Base-by-base conservation (phyloP, 1,140 invertebrate genomes). In the Glossosoma conforme region DNA sequence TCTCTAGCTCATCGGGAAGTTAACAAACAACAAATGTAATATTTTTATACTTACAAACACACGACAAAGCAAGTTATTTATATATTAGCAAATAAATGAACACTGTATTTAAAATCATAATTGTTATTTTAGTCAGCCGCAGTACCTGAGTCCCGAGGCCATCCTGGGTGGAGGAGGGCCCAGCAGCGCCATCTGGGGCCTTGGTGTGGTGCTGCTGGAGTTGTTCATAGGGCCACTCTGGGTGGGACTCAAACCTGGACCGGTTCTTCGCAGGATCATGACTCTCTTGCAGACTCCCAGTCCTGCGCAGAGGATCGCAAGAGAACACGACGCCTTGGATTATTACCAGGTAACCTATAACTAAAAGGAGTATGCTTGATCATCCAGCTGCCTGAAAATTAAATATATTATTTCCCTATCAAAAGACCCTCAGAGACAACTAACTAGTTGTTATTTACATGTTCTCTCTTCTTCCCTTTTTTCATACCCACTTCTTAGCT, bases 171-270 rank as follows among this genome's bases (percentile, higher is more conserved):
- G 77, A 52, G 73, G 79, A 35, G 80, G 85, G 21, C 76, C 78
- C 2, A 87, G 91, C 70, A 82, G 82, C 32, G 94, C 97, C 74
- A 78, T 92, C 5, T 98, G 94, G 94, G 87, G 91, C 2, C 69
- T 96, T 45, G 94, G 91, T 35, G 85, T 97, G 18, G 84, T 97
- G 32, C 63, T 96, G 21, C 72, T 87, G 2, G 91, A 97, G 71
- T 65, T 90, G 10, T 69, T 85, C 57, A 67, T 91, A 38, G 74
- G 78, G 19, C 67, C 74, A 28, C 68, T 92, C 9, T 91, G 88
- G 86, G 64, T 74, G 19, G 80, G 78, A 49, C 68, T 87, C 5
- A 89, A 89, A 65, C 72, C 89, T 8, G 77, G 81, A 1, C 83
- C 86, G 52, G 80, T 81, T 60, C 69, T 89, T 9, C 71, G 86